Conservation (phyloP, 2,113 vertebrate species). For the Butastur rufipennis region DNA sequence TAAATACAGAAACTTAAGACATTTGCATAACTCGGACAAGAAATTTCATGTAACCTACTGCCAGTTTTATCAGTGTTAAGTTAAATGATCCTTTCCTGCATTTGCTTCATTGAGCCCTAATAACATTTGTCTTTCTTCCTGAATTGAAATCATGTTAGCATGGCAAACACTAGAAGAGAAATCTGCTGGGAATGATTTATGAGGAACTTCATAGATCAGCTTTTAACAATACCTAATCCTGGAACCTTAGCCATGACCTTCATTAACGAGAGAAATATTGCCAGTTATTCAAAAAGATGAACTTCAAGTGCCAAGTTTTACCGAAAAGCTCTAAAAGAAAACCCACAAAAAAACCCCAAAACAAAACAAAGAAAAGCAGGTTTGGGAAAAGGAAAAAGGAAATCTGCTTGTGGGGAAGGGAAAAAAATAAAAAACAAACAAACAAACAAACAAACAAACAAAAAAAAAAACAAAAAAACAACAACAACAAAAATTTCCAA, state of each 20-base stretch:
- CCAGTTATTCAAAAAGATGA: not conserved
- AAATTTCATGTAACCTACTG: not conserved
- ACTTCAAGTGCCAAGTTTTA: not conserved
- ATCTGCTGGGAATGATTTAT: not conserved
- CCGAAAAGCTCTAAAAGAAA: not conserved
- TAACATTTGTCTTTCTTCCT: conserved; percentile 24
- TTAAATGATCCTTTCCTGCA: not conserved
- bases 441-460: no score
- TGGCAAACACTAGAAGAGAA: conserved; percentile 7
- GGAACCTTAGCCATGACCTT: not conserved
- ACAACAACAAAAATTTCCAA: not conserved
- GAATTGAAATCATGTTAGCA: conserved; percentile 28
- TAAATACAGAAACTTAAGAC: not conserved
- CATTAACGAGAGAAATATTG: not conserved
- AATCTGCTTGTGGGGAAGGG: not conserved
- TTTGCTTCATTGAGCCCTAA: conserved; percentile 24
- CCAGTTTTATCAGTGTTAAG: not conserved
- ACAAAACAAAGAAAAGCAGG: not conserved
- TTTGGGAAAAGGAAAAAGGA: not conserved
- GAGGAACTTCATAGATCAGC: not conserved
- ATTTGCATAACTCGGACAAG: not conserved
- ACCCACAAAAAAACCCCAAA: not conserved
- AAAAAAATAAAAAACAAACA: not conserved
- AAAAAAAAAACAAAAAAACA: not conserved
- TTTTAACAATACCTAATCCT: not conserved